Conservation (phyloP, 2,797 vertebrate genomes). For the Acrocephalus scirpaceus region DNA sequence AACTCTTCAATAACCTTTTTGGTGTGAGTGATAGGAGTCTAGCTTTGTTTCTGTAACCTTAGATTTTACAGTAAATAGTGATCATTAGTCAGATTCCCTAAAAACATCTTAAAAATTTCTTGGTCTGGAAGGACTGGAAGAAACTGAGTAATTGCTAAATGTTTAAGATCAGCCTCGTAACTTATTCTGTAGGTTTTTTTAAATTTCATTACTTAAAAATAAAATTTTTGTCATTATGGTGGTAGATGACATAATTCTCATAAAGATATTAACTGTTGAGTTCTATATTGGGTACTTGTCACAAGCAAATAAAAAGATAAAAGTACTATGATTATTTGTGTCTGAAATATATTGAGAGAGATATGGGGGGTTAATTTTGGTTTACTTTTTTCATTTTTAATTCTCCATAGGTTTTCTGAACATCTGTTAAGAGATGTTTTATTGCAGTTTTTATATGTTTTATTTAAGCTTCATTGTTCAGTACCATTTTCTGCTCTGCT, state of each 20-base stretch:
- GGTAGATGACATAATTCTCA: background rate
- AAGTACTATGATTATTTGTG: background rate
- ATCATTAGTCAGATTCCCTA: background rate
- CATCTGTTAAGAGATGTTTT: background rate
- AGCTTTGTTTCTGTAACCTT: background rate
- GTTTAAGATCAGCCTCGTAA: background rate
- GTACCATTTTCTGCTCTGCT: background rate
- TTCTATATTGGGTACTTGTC: background rate
- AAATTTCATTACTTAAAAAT: background rate
- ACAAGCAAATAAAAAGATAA: background rate
- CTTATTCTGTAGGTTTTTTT: background rate
- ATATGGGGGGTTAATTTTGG: background rate
- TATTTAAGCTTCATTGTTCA: background rate
- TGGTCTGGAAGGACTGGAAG: background rate
- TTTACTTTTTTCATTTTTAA: background rate
- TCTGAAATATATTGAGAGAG: background rate
- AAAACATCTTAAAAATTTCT: background rate
- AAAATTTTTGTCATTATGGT: background rate
- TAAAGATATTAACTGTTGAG: background rate
- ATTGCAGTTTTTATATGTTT: background rate
- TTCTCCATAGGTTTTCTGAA: background rate
- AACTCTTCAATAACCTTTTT: background rate
- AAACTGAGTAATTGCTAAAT: background rate
- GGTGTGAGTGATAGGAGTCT: background rate
- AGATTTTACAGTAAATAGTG: background rate